A percentile compares a stretch with the other conserved stretches of the same genome.
Conservation (phyloP, 2,113 vertebrate species). For the Campylomormyrus numenius region DNA sequence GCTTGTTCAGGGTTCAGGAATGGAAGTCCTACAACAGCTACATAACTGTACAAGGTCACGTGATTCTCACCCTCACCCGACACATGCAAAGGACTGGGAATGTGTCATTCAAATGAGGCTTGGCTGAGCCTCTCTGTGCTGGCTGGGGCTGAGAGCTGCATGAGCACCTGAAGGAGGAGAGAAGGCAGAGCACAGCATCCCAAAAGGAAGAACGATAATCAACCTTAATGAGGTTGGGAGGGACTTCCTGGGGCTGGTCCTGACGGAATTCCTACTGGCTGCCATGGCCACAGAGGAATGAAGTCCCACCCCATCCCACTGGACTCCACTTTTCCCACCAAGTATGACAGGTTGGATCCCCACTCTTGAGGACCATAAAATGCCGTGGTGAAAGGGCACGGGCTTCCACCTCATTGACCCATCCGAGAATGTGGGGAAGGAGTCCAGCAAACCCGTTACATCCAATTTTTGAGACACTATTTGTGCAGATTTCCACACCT, state of each 20-base stretch:
- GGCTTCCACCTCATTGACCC: not conserved
- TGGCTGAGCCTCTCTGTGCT: not conserved
- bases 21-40: not conserved
- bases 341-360: not conserved
- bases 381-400: not conserved
- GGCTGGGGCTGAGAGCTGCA: not conserved
- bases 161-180: not conserved
- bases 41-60: not conserved
- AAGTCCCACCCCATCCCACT: not conserved
- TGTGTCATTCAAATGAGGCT: conserved; percentile 18
- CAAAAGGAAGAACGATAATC: not conserved
- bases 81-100: not conserved
- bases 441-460: not conserved
- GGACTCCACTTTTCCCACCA: not conserved
- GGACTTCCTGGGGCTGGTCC: not conserved
- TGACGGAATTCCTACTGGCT: not conserved
- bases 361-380: not conserved
- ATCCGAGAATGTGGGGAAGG: not conserved
- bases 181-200: not conserved
- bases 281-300: not conserved
- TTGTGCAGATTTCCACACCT: not conserved
- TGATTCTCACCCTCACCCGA: not conserved
- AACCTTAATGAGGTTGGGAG: not conserved
- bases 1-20: not conserved
- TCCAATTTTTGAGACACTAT: not conserved